Conservation (phyloP, 1,140 invertebrate genomes). For the Orius laevigatus region DNA sequence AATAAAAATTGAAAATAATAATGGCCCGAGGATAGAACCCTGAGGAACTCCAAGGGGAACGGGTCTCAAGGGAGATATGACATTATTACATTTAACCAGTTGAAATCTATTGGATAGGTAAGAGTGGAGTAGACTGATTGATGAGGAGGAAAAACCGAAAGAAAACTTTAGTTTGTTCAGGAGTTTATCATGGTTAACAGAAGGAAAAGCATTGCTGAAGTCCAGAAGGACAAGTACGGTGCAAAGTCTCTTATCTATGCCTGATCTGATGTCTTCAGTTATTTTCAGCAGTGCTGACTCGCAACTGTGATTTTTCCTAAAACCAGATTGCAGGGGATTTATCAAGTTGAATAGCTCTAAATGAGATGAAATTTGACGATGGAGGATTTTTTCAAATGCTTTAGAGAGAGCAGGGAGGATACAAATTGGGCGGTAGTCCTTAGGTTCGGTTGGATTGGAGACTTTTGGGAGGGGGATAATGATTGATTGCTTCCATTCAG, state of each 20-base stretch:
- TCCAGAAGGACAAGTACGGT: conserved; percentile 24
- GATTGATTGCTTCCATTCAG: neutral
- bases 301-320: conserved; percentile 20
- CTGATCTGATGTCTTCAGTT: conserved; percentile 22
- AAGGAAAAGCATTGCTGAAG: conserved; percentile 23
- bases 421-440: neutral
- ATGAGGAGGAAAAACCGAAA: no score
- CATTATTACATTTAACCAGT: no score
- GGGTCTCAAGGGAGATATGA: no score
- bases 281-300: conserved; percentile 22
- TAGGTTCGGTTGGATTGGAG: neutral
- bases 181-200: conserved; percentile 17
- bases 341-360: neutral
- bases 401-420: neutral
- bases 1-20: no score
- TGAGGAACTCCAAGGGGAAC: no score
- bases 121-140: no score
- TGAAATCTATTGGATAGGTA: no score
- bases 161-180: conserved; percentile 1
- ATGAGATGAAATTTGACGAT: neutral
- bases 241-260: conserved; percentile 19
- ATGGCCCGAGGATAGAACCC: no score
- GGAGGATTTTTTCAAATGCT: neutral
- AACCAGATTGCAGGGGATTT: conserved; percentile 22
- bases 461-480: conserved; percentile 2